A percentile compares a stretch with the other conserved stretches of the same genome.
Evolutionary conservation across 2,797 vertebrate species (phyloP).

Genomic region (Periophthalmus magnuspinnatus): DNA sequence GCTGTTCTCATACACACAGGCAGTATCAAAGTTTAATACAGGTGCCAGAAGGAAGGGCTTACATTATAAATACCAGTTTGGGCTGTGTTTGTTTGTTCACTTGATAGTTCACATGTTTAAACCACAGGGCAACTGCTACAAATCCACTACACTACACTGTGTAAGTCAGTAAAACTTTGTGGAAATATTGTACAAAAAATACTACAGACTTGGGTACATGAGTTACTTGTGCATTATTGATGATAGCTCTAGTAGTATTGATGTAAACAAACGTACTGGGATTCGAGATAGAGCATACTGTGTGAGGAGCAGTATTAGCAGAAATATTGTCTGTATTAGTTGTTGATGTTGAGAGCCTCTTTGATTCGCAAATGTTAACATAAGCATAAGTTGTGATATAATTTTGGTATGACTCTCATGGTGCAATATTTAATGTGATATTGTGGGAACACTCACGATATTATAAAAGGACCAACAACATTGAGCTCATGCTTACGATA

Average conservation of each 20-base stretch:
- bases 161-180: background rate
- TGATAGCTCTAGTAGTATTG: background rate
- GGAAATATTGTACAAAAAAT: background rate
- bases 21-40: constrained; percentile 38
- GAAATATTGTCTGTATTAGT: background rate
- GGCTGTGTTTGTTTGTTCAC: constrained; percentile 15
- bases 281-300: background rate
- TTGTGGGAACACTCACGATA: too few relatives aligned
- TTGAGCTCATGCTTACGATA: too few relatives aligned
- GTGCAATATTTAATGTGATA: too few relatives aligned
- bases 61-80: constrained; percentile 42
- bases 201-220: background rate
- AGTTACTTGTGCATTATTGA: background rate
- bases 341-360: background rate
- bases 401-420: too few relatives aligned
- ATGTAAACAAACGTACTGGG: background rate
- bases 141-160: background rate
- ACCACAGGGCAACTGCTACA: constrained; percentile 25
- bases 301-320: background rate
- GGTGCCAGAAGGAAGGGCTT: constrained; percentile 25
- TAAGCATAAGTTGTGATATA: background rate
- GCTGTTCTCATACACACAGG: constrained; percentile 20
- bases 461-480: too few relatives aligned
- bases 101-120: constrained; percentile 22
- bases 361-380: background rate